Evolutionary conservation across 2,888 invertebrate species (phyloP).

Genomic region (Acleris sparsana): DNA sequence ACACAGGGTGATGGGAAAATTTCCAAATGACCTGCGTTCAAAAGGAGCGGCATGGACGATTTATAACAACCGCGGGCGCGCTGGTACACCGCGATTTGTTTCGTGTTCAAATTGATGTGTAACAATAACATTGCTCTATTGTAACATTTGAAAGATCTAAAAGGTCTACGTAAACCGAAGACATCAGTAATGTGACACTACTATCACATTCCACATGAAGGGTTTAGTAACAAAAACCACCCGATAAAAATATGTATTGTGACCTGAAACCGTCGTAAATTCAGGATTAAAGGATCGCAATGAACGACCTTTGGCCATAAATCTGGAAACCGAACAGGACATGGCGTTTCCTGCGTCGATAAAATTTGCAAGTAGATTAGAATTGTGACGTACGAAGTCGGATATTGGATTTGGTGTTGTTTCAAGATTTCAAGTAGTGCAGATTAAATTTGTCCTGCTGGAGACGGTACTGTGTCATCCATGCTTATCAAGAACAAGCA

Average conservation of each 20-base stretch:
- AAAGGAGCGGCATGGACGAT: constrained; percentile 33
- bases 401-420: constrained; percentile 18
- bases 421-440: constrained; percentile 16
- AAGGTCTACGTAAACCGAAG: constrained; percentile 4
- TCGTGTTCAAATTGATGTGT: background rate
- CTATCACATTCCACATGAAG: constrained; percentile 27
- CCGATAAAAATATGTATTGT: constrained; percentile 33
- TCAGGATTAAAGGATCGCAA: constrained; percentile 49
- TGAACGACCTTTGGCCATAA: constrained; percentile 45
- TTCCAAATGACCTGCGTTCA: constrained; percentile 45
- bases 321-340: constrained; percentile 35
- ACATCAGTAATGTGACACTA: background rate
- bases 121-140: background rate
- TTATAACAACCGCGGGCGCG: constrained; percentile 29
- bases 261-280: constrained; percentile 49
- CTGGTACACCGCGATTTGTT: background rate
- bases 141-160: background rate
- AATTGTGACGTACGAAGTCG: constrained; percentile 31
- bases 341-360: constrained; percentile 31
- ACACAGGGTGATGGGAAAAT: constrained; percentile 46
- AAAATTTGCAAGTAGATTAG: constrained; percentile 37
- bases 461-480: constrained; percentile 1
- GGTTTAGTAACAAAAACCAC: constrained; percentile 22
- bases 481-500: constrained; percentile 8
- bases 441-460: constrained; percentile 5